Percentiles rank a stretch among this genome's conserved stretches.
These are phyloP conservation scores for Cetoscarus ocellatus DNA, from an alignment of 2,797 vertebrate genomes.

Conservation along the genomic window DNA sequence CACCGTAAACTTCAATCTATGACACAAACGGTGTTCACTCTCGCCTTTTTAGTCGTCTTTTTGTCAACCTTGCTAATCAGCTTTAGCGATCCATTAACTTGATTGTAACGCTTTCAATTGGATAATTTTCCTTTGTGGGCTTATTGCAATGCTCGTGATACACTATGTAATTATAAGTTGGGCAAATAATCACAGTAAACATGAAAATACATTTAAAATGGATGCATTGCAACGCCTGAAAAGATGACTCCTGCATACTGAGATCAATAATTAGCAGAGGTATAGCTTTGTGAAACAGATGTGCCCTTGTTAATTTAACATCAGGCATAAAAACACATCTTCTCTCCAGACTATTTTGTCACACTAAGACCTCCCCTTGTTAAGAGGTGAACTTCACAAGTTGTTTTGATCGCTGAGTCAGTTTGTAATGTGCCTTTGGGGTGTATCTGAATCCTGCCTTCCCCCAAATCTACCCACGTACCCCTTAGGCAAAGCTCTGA, in stretches of 20 bases:
- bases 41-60: conserved; percentile 51
- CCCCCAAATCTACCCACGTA: conserved; percentile 81
- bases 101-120: conserved; percentile 70
- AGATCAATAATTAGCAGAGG: conserved; percentile 11
- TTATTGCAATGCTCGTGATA: conserved; percentile 54
- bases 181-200: conserved; percentile 45
- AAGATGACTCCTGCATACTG: neutral
- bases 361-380: conserved; percentile 67
- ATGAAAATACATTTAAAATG: conserved; percentile 22
- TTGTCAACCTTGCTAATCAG: conserved; percentile 72
- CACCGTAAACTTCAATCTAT: conserved; percentile 66
- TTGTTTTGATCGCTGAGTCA: conserved; percentile 83
- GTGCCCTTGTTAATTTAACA: conserved; percentile 48
- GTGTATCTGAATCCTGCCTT: conserved; percentile 76
- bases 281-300: conserved; percentile 19
- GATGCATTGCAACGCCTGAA: neutral
- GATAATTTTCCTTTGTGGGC: conserved; percentile 63
- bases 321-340: conserved; percentile 21
- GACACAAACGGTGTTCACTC: conserved; percentile 57
- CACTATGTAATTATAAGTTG: conserved; percentile 53
- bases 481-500: conserved; percentile 81
- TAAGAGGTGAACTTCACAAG: conserved; percentile 78
- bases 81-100: conserved; percentile 75
- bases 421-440: conserved; percentile 80
- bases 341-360: conserved; percentile 53